A percentile compares a stretch with the other conserved stretches of the same genome.
These are phyloP conservation scores for Liodrosophila aerea DNA, from an alignment of 2,888 invertebrate genomes.

Conservation along the genomic window DNA sequence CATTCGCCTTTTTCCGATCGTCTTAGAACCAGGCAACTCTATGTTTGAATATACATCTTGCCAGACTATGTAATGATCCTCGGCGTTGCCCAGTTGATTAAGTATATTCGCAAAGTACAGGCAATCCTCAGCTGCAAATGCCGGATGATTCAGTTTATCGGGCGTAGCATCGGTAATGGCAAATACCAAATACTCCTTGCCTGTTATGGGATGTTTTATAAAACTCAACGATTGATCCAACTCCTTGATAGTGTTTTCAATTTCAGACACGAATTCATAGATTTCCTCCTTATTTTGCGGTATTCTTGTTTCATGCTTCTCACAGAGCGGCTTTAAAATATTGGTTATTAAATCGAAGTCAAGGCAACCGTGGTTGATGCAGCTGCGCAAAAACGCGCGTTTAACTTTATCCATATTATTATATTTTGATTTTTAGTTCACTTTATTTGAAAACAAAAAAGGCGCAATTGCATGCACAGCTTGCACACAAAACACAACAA, in stretches of 20 bases:
- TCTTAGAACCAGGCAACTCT: constrained; percentile 15
- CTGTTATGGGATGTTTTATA: constrained; percentile 45
- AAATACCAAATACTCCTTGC: constrained; percentile 59
- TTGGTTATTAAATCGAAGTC: constrained; percentile 39
- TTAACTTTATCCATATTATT: constrained; percentile 49
- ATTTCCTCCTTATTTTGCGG: constrained; percentile 39
- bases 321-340: constrained; percentile 53
- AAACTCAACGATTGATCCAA: constrained; percentile 48
- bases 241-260: constrained; percentile 30
- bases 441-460: not conserved
- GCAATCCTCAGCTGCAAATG: constrained; percentile 50
- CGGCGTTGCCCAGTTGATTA: constrained; percentile 43
- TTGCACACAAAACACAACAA: not conserved
- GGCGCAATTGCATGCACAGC: not conserved
- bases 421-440: not conserved
- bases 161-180: constrained; percentile 55
- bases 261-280: constrained; percentile 43
- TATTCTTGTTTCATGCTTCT: constrained; percentile 32
- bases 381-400: constrained; percentile 54
- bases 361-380: constrained; percentile 57
- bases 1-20: constrained; percentile 49
- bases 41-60: constrained; percentile 43
- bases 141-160: constrained; percentile 43
- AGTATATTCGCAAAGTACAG: constrained; percentile 52
- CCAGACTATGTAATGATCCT: constrained; percentile 51